Conservation (phyloP, 2,888 invertebrate species). For the Drosophila neutralis region DNA sequence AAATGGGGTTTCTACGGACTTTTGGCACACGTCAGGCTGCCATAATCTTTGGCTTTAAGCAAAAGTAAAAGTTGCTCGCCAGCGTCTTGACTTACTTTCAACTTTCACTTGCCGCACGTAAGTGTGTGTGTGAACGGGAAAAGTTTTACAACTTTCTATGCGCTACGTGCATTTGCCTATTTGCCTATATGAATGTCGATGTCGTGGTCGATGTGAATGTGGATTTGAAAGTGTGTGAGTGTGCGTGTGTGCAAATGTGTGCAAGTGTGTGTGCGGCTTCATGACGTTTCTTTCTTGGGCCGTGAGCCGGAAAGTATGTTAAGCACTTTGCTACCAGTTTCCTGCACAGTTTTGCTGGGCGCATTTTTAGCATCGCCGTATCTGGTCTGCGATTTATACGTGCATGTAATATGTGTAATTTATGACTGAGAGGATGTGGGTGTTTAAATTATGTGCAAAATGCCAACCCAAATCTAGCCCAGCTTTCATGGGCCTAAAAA, state of each 20-base stretch:
- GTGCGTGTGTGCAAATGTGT: constrained; percentile 27
- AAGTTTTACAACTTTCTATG: constrained; percentile 67
- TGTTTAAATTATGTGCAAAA: constrained; percentile 76
- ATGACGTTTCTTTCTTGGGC: constrained; percentile 37
- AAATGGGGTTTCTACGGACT: background rate
- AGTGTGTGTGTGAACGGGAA: constrained; percentile 23
- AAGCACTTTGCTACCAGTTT: constrained; percentile 75
- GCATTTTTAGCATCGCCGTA: constrained; percentile 55
- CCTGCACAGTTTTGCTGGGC: constrained; percentile 32
- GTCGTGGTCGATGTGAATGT: constrained; percentile 32
- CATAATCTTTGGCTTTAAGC: constrained; percentile 61
- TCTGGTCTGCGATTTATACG: constrained; percentile 75
- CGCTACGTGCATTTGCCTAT: constrained; percentile 70
- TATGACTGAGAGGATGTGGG: constrained; percentile 77
- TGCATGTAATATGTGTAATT: constrained; percentile 80
- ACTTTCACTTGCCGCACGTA: constrained; percentile 55
- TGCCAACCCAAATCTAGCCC: constrained; percentile 58
- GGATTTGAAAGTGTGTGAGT: constrained; percentile 28
- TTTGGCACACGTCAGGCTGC: constrained; percentile 42
- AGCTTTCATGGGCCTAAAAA: constrained; percentile 37
- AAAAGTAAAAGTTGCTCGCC: constrained; percentile 67
- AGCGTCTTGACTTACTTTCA: constrained; percentile 73
- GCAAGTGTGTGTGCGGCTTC: constrained; percentile 24
- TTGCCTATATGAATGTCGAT: constrained; percentile 57
- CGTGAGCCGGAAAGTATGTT: constrained; percentile 71